Conservation (phyloP, 1,140 invertebrate species). For the Heliconius hermathena region DNA sequence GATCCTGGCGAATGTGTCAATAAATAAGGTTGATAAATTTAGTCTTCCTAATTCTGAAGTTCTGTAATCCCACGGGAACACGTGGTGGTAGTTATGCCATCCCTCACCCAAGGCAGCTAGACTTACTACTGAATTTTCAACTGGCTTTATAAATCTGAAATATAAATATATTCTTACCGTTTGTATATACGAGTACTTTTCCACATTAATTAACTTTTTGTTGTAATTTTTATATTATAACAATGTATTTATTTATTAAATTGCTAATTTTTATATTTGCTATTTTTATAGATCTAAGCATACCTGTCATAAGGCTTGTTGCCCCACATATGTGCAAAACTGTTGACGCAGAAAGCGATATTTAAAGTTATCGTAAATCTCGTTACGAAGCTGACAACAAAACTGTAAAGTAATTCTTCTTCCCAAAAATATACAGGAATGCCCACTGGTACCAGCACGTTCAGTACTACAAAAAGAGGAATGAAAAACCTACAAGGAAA, state of each 20-base stretch:
- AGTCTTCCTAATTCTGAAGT: constrained; percentile 90
- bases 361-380: constrained; percentile 93
- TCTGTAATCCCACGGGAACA: constrained; percentile 94
- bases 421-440: constrained; percentile 93
- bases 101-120: constrained; percentile 90
- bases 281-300: constrained; percentile 37
- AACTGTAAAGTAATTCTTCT: constrained; percentile 89
- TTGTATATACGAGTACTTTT: not conserved
- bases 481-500: constrained; percentile 85
- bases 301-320: constrained; percentile 94
- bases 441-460: constrained; percentile 89
- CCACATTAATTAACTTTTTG: not conserved
- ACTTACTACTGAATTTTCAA: constrained; percentile 87
- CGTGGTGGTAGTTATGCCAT: constrained; percentile 98
- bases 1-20: constrained; percentile 86
- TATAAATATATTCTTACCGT: not conserved
- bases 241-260: too few relatives aligned
- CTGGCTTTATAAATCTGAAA: constrained; percentile 86
- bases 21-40: constrained; percentile 88
- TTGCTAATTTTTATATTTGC: too few relatives aligned
- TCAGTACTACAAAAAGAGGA: constrained; percentile 88
- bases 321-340: constrained; percentile 95
- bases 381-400: constrained; percentile 92
- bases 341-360: constrained; percentile 96
- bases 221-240: too few relatives aligned